Base-by-base conservation (phyloP, 2,888 invertebrate genomes). In the Neoaliturus tenellus region DNA sequence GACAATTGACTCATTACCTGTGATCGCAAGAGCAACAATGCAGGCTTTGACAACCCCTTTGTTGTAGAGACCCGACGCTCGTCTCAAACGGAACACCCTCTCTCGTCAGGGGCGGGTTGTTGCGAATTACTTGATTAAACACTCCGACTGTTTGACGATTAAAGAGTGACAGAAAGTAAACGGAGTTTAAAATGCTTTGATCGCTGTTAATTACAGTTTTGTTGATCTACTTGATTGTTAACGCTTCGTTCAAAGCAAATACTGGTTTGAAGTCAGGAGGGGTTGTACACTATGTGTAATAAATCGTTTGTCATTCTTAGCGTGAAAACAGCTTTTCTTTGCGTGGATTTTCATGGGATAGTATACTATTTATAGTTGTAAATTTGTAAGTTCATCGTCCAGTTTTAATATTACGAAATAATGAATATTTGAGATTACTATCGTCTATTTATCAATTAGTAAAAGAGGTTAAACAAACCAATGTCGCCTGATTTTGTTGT, bases 21-120 rank as follows among this genome's bases (percentile, higher is more conserved):
- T 28, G 31, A 62, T 62, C 31, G 31, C 62, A 62, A 62, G 62
- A 62, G 62, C 31, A n/a, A 14, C 62, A 62, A 31, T 62, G 14
- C 62, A 62, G 31, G 28, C 31, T 62, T 14, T 28, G 62, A 2
- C 48, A 20, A 31, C 14, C 12, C 62, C 31, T 62, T 28, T 62
- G 62, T 62, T 17, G 12, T 4, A 20, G 51, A 51, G 20, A 62
- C 14, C 17, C 28, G 28, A 12, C 31, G 2, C 31, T 31, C 62
- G 31, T 28, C 62, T 62, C 17, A 62, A 62, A 62, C 62, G 23
- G 51, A 51, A 51, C n/a, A 51, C 8, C 20, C 62, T 14, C 62
- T n/a, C 2, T 31, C 62, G 28, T 62, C 20, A 20, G 23, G n/a
- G n/a, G n/a, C n/a, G n/a, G 8, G 39, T 39, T 6, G 39, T 51